Evolutionary conservation across 2,888 invertebrate genomes (phyloP), one percentile per base, ranked within the genome.

Genomic region (Synanthedon myopaeformis): DNA sequence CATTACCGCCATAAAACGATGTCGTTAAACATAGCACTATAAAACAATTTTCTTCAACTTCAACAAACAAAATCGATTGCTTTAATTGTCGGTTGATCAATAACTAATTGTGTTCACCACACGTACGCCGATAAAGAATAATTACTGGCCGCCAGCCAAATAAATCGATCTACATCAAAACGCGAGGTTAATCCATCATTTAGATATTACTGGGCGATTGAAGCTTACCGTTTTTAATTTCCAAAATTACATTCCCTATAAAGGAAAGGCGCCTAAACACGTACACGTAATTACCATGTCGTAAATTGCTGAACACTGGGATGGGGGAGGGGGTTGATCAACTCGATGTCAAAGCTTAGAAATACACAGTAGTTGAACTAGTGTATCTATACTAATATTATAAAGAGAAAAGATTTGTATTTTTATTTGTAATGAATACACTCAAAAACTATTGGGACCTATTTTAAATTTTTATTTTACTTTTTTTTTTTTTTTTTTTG

Each of bases 1-100:
- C 84, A 86, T 86, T 84, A 85, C 73, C 64, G 61, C 67, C 70
- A 80, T 72, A 78, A 79, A 84, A 81, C 81, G 72, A 67, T 75
- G 64, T 82, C 79, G 81, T 83, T 85, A 82, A 83, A 79, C 76
- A 70, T 71, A 69, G 70, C 51, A 83, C 81, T 79, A 23, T 23
- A 83, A 87, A 87, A 86, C 86, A 85, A 87, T 87, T 87, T 85
- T 76, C 84, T 82, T 76, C 82, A 82, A 85, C 83, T 87, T 83
- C 82, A 83, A 85, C 84, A 85, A 84, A 84, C 85, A 85, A 79
- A 84, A 86, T 84, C 86, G 85, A 87, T 84, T 82, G 72, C 72
- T 79, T 83, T 87, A 86, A 86, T 87, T 86, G 86, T 78, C 67
- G 77, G 58, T 76, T 84, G 85, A 86, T 87, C 87, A 87, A 87